Evolutionary conservation across 1,140 invertebrate genomes (phyloP).

Genomic region (Dryas iulia): DNA sequence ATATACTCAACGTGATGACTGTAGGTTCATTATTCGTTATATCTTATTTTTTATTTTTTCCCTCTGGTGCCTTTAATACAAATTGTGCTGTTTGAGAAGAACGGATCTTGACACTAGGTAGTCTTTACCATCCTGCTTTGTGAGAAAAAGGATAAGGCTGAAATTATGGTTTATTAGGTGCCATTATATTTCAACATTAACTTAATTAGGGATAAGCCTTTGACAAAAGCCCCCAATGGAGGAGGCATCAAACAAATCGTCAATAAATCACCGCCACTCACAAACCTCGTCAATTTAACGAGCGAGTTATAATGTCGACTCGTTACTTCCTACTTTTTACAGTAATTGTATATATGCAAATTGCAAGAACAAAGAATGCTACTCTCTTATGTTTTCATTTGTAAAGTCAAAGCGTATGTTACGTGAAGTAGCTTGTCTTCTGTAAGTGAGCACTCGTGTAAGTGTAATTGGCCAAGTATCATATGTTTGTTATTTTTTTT

Average conservation of each 20-base stretch:
- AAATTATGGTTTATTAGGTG: too few relatives aligned
- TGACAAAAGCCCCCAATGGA: slow-evolving; percentile 50
- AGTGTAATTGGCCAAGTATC: slow-evolving; percentile 4
- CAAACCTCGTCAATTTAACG: slow-evolving; percentile 54
- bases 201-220: slow-evolving; percentile 38
- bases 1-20: too few relatives aligned
- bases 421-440: slow-evolving; percentile 5
- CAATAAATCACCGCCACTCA: slow-evolving; percentile 49
- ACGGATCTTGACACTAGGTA: too few relatives aligned
- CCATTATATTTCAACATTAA: neutral
- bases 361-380: slow-evolving; percentile 8
- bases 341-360: neutral
- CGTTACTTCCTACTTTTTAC: neutral
- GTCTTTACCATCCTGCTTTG: too few relatives aligned
- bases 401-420: slow-evolving; percentile 13
- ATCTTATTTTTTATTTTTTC: too few relatives aligned
- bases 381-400: slow-evolving; percentile 15
- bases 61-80: too few relatives aligned
- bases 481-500: neutral
- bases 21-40: too few relatives aligned
- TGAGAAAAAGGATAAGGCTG: too few relatives aligned
- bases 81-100: too few relatives aligned
- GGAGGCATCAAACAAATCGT: slow-evolving; percentile 52
- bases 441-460: slow-evolving; percentile 12
- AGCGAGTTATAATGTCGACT: slow-evolving; percentile 34